These are phyloP conservation scores for Pterocles gutturalis DNA, from an alignment of 2,113 vertebrate genomes.

Conservation along the genomic window DNA sequence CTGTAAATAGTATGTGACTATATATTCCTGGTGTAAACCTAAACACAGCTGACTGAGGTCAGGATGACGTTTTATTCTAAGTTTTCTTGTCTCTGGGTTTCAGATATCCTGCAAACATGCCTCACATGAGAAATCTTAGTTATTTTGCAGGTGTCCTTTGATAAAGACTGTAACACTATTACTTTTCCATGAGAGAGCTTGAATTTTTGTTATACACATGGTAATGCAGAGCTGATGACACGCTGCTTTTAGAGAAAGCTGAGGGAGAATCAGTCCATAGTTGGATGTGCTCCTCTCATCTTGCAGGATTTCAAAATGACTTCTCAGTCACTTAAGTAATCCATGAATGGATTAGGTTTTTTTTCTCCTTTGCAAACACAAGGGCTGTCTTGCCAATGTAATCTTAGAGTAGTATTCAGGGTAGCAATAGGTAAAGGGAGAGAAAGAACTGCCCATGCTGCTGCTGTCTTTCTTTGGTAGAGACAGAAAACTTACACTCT, in stretches of 20 bases:
- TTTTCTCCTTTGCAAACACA: not conserved
- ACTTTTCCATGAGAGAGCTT: not conserved
- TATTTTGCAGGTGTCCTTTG: constrained; percentile 7
- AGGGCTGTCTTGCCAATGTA: not conserved
- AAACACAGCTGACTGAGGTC: constrained; percentile 1
- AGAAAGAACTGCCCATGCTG: rapidly evolving
- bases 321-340: not conserved
- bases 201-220: not conserved
- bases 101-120: not conserved
- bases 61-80: constrained; percentile 17
- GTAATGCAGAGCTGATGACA: not conserved
- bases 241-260: not conserved
- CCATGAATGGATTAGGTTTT: not conserved
- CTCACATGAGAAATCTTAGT: not conserved
- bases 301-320: not conserved
- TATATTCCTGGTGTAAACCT: not conserved
- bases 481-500: not conserved
- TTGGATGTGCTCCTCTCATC: not conserved
- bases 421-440: not conserved
- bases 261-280: not conserved
- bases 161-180: not conserved
- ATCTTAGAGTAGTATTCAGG: not conserved
- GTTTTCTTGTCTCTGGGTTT: not conserved
- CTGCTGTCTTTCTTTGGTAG: not conserved
- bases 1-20: not conserved